Base-by-base conservation (phyloP, 1,140 invertebrate species). In the Orius insidiosus region DNA sequence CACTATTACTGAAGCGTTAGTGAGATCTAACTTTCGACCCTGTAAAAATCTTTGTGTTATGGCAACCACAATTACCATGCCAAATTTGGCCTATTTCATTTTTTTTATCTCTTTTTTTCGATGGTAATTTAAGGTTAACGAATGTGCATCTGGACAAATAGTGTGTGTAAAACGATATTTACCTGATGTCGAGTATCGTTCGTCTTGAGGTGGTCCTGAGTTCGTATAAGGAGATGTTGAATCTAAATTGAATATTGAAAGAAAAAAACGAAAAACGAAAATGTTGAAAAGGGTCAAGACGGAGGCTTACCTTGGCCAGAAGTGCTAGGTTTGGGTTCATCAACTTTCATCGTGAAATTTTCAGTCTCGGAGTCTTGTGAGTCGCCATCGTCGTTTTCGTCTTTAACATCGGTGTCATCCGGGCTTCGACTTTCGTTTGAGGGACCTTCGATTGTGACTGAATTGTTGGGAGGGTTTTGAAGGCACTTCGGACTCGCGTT, bases 241-340 rank as follows among this genome's bases (percentile, higher is more conserved):
- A 48, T 48, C 46, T 48, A 35, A 15, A 48, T 33, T 36, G 3
- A 9, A 11, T 4, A 36, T 3, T 36, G 3, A 9, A 15, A 3
- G 9, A 13, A 36, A 36, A 36, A 13, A 36, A 9, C 3, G n/a
- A 36, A 33, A 33, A n/a, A 8, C 41, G 18, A 16, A 16, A 10
- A 7, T 44, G 10, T 31, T n/a, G n/a, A n/a, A n/a, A n/a, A n/a
- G n/a, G n/a, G n/a, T n/a, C n/a, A n/a, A n/a, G n/a, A n/a, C 5
- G 15, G 18, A 34, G 19, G 52, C 48, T 57, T 52, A 67, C 65
- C 65, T 61, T 67, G 65, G 49, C 63, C 61, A 45, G 68, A 69
- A 39, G 68, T 67, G 45, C 68, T 65, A 39, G 68, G 67, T 36
- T 64, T 67, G 3, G 67, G 66, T 55, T 70, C 67, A 47, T 52